Conservation (phyloP, 2,797 vertebrate species). For the Rhinoraja longicauda region DNA sequence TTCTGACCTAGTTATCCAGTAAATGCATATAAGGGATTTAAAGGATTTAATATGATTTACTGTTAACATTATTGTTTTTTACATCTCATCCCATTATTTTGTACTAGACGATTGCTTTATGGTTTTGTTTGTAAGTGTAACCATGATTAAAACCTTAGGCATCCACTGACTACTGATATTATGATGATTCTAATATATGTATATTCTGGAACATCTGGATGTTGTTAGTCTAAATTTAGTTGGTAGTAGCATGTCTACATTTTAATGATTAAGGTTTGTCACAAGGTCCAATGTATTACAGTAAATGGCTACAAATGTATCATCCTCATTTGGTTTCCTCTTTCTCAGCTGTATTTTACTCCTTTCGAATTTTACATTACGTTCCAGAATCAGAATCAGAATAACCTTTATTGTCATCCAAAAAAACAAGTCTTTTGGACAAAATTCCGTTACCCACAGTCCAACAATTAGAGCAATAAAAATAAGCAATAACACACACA, state of each 20-base stretch:
- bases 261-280: background rate
- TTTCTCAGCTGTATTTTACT: background rate
- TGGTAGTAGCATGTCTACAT: background rate
- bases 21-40: slow-evolving; percentile 99
- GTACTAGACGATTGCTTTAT: slow-evolving; percentile 49
- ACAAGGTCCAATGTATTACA: background rate
- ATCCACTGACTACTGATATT: slow-evolving; percentile 16
- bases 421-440: too few relatives aligned
- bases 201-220: background rate
- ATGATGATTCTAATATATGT: background rate
- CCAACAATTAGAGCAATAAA: too few relatives aligned
- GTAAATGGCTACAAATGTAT: background rate
- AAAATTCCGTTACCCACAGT: too few relatives aligned
- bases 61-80: slow-evolving; percentile 99
- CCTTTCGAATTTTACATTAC: background rate
- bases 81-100: slow-evolving; percentile 99
- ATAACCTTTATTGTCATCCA: too few relatives aligned
- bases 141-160: slow-evolving; percentile 28
- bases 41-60: slow-evolving; percentile 99
- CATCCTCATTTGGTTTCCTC: too few relatives aligned
- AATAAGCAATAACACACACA: too few relatives aligned
- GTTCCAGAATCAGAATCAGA: too few relatives aligned
- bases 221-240: background rate
- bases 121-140: slow-evolving; percentile 23
- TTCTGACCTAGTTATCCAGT: slow-evolving; percentile 99